Evolutionary conservation across 2,797 vertebrate species (phyloP).

Genomic region (Sorex maritimensis): DNA sequence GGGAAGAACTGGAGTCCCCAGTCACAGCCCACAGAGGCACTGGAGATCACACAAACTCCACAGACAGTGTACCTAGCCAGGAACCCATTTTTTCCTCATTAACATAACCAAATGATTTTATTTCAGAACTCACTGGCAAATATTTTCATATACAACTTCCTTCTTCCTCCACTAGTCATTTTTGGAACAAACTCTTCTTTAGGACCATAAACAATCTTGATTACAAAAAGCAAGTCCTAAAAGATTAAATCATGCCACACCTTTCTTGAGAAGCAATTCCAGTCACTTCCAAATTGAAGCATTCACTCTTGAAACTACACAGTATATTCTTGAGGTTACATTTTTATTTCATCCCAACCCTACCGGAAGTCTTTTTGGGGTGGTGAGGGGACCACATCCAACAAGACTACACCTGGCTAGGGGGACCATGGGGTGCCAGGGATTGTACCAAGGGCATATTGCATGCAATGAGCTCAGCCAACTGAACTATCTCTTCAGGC

Average conservation of each 20-base stretch:
- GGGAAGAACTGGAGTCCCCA: neutral
- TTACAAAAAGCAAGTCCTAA: neutral
- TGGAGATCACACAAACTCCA: neutral
- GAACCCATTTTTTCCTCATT: neutral
- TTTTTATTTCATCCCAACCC: constrained; percentile 6
- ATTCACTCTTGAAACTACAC: neutral
- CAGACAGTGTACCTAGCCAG: neutral
- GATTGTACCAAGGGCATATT: too few species aligned
- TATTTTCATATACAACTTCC: neutral
- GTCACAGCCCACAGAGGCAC: too few species aligned
- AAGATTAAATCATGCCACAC: neutral
- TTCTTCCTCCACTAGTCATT: constrained; percentile 11
- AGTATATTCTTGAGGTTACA: neutral
- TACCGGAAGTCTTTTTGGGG: neutral
- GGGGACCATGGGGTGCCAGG: too few species aligned
- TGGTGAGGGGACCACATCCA: too few species aligned
- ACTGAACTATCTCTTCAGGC: too few species aligned
- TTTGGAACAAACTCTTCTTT: constrained; percentile 51
- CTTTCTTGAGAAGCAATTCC: neutral
- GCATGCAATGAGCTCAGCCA: too few species aligned
- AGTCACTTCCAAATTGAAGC: constrained; percentile 41
- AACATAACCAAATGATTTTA: neutral
- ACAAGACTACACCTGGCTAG: too few species aligned
- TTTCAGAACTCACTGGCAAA: neutral
- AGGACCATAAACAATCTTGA: constrained; percentile 13